Conservation (phyloP, 1,140 invertebrate species). For the Drosophila dunni region DNA sequence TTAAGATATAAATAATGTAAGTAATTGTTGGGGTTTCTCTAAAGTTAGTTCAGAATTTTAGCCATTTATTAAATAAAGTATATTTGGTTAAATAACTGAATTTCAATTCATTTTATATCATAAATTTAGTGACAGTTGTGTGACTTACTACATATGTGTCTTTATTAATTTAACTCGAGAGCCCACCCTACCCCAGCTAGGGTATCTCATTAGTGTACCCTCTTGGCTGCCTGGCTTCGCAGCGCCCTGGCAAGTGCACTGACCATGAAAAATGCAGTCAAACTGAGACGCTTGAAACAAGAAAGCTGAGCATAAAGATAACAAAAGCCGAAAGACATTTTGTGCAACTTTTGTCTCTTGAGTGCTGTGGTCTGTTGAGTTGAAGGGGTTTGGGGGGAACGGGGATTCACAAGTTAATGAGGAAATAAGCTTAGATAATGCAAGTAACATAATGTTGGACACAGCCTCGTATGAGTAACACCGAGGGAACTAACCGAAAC, state of each 20-base stretch:
- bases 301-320: constrained; percentile 62
- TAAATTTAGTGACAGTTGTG: no score
- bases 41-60: no score
- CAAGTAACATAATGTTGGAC: constrained; percentile 55
- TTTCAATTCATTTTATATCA: no score
- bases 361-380: constrained; percentile 2
- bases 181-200: neutral
- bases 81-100: no score
- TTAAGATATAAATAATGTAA: no score
- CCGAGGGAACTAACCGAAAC: neutral
- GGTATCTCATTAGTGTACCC: neutral
- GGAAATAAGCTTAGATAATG: constrained; percentile 82
- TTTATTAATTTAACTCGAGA: no score
- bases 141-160: no score
- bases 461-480: constrained; percentile 18
- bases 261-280: constrained; percentile 63
- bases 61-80: no score
- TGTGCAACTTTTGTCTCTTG: constrained; percentile 29
- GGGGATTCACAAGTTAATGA: constrained; percentile 64
- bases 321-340: constrained; percentile 56
- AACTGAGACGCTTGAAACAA: constrained; percentile 49
- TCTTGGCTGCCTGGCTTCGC: neutral
- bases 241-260: constrained; percentile 24
- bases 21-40: no score
- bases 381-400: no score